Evolutionary conservation across 2,888 invertebrate species (phyloP).

Genomic region (Phalera bucephala): DNA sequence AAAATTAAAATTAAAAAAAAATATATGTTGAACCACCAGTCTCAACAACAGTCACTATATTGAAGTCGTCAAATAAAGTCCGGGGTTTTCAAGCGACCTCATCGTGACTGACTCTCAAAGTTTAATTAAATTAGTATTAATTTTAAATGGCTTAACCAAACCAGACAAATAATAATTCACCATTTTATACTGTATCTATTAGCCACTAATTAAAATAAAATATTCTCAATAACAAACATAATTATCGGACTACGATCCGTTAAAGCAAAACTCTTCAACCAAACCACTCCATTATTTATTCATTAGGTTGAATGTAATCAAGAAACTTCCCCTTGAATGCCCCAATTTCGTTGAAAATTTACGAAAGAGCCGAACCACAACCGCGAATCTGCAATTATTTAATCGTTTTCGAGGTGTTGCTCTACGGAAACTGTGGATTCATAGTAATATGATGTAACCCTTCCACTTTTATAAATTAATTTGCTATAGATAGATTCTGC

Average conservation of each 20-base stretch:
- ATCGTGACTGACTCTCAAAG: too few species aligned
- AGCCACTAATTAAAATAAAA: background rate
- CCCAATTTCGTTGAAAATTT: conserved; percentile 66
- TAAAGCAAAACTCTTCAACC: conserved; percentile 35
- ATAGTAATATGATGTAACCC: conserved; percentile 43
- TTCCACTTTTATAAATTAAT: conserved; percentile 12
- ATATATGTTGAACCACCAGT: too few species aligned
- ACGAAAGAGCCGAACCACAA: conserved; percentile 58
- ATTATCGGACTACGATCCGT: conserved; percentile 16
- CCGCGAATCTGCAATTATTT: conserved; percentile 74
- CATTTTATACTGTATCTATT: too few species aligned
- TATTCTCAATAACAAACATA: background rate
- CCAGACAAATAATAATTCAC: too few species aligned
- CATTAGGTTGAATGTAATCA: conserved; percentile 64
- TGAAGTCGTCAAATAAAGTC: too few species aligned
- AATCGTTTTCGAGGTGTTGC: conserved; percentile 73
- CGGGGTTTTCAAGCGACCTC: too few species aligned
- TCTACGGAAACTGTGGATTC: conserved; percentile 61
- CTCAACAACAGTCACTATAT: too few species aligned
- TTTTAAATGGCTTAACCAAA: too few species aligned
- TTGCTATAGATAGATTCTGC: conserved; percentile 25
- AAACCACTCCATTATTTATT: conserved; percentile 60
- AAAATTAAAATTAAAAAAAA: too few species aligned
- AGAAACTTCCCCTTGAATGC: conserved; percentile 61
- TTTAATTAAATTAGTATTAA: too few species aligned